These are phyloP conservation scores for Drosophila nr. perissopoda DNA, from an alignment of 2,888 invertebrate genomes.

Conservation along the genomic window DNA sequence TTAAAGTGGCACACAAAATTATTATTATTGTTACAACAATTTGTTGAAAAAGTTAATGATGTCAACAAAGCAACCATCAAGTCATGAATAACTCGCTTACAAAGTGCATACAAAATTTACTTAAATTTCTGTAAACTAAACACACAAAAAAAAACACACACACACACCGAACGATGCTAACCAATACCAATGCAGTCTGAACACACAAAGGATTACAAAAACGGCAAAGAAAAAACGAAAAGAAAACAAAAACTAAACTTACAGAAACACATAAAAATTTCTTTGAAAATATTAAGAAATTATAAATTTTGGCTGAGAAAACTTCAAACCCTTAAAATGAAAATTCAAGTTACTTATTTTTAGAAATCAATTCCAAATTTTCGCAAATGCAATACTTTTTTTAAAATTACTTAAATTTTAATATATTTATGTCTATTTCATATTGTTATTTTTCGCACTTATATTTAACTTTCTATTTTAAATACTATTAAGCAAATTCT, in stretches of 20 bases:
- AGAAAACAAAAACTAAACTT: slow-evolving; percentile 13
- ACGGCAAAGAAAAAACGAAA: slow-evolving; percentile 9
- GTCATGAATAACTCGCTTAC: slow-evolving; percentile 19
- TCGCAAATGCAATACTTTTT: slow-evolving; percentile 50
- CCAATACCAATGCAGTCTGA: slow-evolving; percentile 34
- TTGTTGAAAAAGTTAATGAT: slow-evolving; percentile 34
- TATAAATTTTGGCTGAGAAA: neutral
- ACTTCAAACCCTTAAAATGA: slow-evolving; percentile 17
- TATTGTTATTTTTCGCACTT: slow-evolving; percentile 24
- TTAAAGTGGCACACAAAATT: slow-evolving; percentile 27
- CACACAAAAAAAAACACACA: slow-evolving; percentile 11
- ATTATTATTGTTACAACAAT: slow-evolving; percentile 25
- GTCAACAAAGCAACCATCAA: neutral
- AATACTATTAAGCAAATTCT: slow-evolving; percentile 43
- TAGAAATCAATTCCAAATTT: slow-evolving; percentile 25
- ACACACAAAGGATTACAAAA: slow-evolving; percentile 49
- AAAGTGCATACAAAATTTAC: slow-evolving; percentile 35
- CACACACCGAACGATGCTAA: slow-evolving; percentile 23
- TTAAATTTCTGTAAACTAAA: slow-evolving; percentile 12
- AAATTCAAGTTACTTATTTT: slow-evolving; percentile 9
- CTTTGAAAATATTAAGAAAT: neutral
- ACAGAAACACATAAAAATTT: neutral
- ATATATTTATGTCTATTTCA: slow-evolving; percentile 13
- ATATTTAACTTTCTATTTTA: neutral
- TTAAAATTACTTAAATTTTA: slow-evolving; percentile 9